Evolutionary conservation across 2,797 vertebrate genomes (phyloP), one percentile per base, ranked within the genome.

Genomic region (Gallinago solitaria): DNA sequence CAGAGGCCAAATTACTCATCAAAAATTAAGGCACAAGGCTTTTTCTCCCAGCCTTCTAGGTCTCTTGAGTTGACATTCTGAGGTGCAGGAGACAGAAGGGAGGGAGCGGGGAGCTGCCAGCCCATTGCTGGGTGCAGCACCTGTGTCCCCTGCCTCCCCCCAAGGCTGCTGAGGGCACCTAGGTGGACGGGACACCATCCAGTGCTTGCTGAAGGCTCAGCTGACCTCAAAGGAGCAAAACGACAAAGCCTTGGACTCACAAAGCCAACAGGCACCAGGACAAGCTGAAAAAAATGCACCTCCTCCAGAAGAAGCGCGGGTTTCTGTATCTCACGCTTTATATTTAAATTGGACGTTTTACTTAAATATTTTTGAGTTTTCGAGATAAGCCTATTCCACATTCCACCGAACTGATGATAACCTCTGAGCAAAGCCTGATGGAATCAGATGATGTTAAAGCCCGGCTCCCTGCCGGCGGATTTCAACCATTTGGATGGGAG

Each of bases 321-420:
- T 63, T 88, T 90, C 80, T 70, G 17, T 80, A 67, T 64, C 5
- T 0, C 67, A n/a, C 67, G 17, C 15, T 89, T 90, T 69, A 11
- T 89, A 63, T 67, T 77, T 76, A 70, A 91, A 92, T 43, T 80
- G 75, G 89, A 85, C 0, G 0, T 87, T 92, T 80, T 53, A 80
- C 75, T 87, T 27, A 70, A 87, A 64, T 80, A 80, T 47, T 70
- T 87, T 80, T 85, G 79, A 4, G 71, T 74, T 89, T 92, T 74
- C 32, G n/a, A 84, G 75, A 91, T 91, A 95, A 92, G 56, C 33
- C 57, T 78, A 41, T 87, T 85, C 57, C 89, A 83, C 87, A 89
- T 96, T 91, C 89, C 95, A 89, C 56, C 43, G 57, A 70, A 74
- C 63, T 53, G 37, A 83, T 5, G 23, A 90, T 64, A 93, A 93